Evolutionary conservation across 2,797 vertebrate genomes (phyloP).

Genomic region (Paguma larvata): DNA sequence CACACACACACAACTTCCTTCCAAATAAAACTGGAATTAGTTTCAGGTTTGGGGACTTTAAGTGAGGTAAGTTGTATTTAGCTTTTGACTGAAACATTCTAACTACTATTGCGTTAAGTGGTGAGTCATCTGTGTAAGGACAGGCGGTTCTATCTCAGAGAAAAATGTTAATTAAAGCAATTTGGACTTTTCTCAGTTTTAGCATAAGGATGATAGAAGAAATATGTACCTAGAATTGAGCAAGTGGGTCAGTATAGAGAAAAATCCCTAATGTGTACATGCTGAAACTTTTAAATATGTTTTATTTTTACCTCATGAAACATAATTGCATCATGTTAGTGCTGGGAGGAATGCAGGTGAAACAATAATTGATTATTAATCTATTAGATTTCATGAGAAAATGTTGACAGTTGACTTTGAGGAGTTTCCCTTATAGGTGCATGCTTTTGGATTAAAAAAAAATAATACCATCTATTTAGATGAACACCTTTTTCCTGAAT

Average conservation of each 20-base stretch:
- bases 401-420: not conserved
- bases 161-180: slow-evolving; percentile 55
- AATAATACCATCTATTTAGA: slow-evolving; percentile 17
- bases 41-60: slow-evolving; percentile 82
- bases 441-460: slow-evolving; percentile 14
- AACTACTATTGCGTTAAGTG: not conserved
- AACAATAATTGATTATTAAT: not conserved
- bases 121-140: not conserved
- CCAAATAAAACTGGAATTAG: slow-evolving; percentile 77
- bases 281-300: slow-evolving; percentile 32
- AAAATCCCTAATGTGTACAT: not conserved
- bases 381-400: slow-evolving; percentile 11
- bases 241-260: not conserved
- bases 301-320: slow-evolving; percentile 26
- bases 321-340: not conserved
- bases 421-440: not conserved
- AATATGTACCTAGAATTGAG: slow-evolving; percentile 18
- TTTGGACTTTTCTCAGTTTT: slow-evolving; percentile 40
- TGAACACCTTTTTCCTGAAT: not conserved
- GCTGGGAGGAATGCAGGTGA: not conserved
- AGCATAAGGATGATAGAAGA: not conserved
- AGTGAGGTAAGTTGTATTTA: slow-evolving; percentile 87
- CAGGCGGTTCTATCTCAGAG: not conserved
- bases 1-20: slow-evolving; percentile 49
- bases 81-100: slow-evolving; percentile 66